phyloP scores from a whole-genome alignment of 2,888 invertebrate genomes.

The Epinotia brunnichana region DNA sequence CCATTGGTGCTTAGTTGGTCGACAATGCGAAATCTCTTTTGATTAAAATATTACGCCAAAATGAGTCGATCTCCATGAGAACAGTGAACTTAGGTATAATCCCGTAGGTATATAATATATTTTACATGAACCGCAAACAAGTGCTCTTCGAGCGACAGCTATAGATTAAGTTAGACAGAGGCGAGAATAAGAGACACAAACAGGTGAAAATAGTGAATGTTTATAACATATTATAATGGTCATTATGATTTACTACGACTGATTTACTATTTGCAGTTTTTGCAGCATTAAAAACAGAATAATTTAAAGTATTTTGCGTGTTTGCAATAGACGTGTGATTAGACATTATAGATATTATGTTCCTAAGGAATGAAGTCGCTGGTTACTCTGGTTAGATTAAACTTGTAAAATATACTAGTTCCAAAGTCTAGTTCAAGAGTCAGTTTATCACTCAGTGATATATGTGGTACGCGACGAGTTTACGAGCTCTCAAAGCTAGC shows the following conservation, averaged over 20 bases:
- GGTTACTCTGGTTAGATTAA: neutral
- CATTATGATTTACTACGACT: no score
- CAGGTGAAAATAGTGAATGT: no score
- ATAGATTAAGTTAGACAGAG: constrained; percentile 7
- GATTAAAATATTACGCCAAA: constrained; percentile 35
- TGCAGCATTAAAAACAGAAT: no score
- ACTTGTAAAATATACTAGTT: neutral
- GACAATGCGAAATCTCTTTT: constrained; percentile 14
- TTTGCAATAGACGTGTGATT: no score
- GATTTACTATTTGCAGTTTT: no score
- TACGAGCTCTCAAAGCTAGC: neutral
- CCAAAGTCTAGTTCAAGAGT: neutral
- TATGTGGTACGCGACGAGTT: constrained; percentile 4
- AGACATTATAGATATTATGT: no score
- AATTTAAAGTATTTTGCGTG: no score
- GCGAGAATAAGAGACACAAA: neutral
- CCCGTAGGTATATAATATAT: constrained; percentile 6
- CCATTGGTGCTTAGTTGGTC: neutral
- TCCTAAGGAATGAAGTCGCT: neutral
- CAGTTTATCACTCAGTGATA: neutral
- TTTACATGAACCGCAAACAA: constrained; percentile 28
- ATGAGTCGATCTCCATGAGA: constrained; percentile 7
- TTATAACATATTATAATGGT: no score
- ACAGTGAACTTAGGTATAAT: constrained; percentile 5
- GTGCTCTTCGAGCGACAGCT: neutral